Base-by-base conservation (phyloP, 2,888 invertebrate genomes). In the Elgonia sp. region DNA sequence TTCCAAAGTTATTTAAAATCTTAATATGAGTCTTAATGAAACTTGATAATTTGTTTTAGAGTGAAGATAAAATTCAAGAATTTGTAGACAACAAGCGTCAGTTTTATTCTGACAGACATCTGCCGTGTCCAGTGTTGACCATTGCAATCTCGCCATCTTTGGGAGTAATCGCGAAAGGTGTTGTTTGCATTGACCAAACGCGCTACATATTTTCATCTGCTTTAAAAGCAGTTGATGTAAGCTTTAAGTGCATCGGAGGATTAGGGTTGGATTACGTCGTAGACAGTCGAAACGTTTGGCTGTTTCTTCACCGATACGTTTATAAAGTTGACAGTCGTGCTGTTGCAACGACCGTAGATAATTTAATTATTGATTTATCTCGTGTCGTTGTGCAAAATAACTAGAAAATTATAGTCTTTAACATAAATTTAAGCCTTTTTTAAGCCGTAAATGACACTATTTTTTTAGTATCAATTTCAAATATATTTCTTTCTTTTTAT, bases 271-370 rank as follows among this genome's bases (percentile, higher is more conserved):
- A 72, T 7, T 72, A 62, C 18, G 72, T 72, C 14, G 72, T 72
- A 2, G 70, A 72, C 21, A 81, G 72, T 21, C 50, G 63, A 0
- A 72, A 63, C 18, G 72, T 81, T 10, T 72, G 72, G 72, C n/a
- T 72, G 7, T 81, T 81, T 40, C 18, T 81, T 0, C 62, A 62
- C 3, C 72, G 72, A 20, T 20, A 72, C 63, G 16, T 79, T 20
- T 79, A 39, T 40, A 10, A 12, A 46, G 1, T 46, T 7, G 46
- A 46, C 7, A 7, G 12, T 46, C 46, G 12, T 7, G 3, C 7
- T 5, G 46, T 46, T 46, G 4, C 46, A 46, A 12, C 46, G 46
- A 2, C 8, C 1, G 46, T 46, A 46, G 46, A 46, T 46, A 46
- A 46, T 7, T 14, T 46, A 12, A 5, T 12, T 46, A 14, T 46